Conservation (phyloP, 2,797 vertebrate genomes). For the Potorous gilbertii region DNA sequence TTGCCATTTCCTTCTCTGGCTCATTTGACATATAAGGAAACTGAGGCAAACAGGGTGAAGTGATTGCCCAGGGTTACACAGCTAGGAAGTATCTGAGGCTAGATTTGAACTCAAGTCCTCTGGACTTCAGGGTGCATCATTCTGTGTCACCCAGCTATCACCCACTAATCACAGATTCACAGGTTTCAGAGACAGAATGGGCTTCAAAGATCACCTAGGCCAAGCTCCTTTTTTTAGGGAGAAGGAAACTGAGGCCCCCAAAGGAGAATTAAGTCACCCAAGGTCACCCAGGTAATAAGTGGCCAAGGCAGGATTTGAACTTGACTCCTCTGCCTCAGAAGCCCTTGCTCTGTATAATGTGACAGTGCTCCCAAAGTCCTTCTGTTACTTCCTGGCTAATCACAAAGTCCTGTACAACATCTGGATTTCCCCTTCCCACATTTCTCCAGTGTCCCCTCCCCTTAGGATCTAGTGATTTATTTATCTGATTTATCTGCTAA, state of each 20-base stretch:
- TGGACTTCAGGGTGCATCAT: background rate
- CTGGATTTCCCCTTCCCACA: background rate
- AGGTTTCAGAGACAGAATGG: background rate
- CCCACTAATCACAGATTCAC: background rate
- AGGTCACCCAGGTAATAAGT: background rate
- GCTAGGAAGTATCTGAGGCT: no score
- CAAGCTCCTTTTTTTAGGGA: background rate
- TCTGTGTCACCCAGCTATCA: background rate
- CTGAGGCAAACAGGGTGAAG: background rate
- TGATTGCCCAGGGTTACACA: background rate
- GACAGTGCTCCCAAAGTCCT: background rate
- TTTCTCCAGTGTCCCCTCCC: background rate
- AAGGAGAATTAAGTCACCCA: background rate
- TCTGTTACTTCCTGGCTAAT: background rate
- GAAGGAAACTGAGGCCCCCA: background rate
- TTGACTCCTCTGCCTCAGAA: background rate
- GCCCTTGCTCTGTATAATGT: background rate
- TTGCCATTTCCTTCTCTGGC: background rate
- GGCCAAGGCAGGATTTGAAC: background rate
- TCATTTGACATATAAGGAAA: background rate
- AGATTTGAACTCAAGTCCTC: background rate
- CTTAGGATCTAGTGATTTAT: background rate
- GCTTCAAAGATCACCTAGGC: background rate
- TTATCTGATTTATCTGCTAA: background rate
- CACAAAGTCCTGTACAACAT: background rate